These are phyloP conservation scores for Calameuta filiformis DNA, from an alignment of 2,888 invertebrate species.

Conservation along the genomic window DNA sequence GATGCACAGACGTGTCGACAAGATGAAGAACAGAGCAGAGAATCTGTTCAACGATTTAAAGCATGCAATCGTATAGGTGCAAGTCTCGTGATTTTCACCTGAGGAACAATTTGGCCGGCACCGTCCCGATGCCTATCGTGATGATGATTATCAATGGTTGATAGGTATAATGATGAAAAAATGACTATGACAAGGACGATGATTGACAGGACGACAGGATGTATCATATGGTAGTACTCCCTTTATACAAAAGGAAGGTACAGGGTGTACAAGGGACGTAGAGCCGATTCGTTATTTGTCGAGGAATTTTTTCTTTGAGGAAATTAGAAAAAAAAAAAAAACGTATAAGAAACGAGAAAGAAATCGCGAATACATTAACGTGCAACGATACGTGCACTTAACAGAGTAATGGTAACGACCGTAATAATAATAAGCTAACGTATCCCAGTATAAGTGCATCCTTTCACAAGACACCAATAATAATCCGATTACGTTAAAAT, in stretches of 20 bases:
- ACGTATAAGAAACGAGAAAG: not conserved
- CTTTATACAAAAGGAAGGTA: not conserved
- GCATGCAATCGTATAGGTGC: not conserved
- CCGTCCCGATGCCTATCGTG: not conserved
- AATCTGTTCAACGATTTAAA: not conserved
- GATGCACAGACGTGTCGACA: not conserved
- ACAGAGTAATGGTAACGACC: not conserved
- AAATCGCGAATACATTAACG: not conserved
- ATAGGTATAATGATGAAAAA: not conserved
- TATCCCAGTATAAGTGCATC: not conserved
- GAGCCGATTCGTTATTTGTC: not conserved
- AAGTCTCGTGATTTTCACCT: not conserved
- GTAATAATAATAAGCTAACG: not conserved
- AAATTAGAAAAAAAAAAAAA: not conserved
- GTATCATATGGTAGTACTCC: not conserved
- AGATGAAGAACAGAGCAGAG: not conserved
- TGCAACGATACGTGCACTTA: not conserved
- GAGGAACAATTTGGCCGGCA: not conserved
- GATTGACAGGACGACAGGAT: not conserved
- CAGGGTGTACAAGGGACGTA: not conserved
- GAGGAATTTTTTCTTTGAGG: not conserved
- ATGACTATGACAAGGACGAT: not conserved
- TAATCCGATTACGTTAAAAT: not conserved
- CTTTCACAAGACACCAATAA: not conserved
- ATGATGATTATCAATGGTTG: too few relatives aligned